These are phyloP conservation scores for Knipowitschia caucasica DNA, from an alignment of 2,797 vertebrate species.

Conservation along the genomic window DNA sequence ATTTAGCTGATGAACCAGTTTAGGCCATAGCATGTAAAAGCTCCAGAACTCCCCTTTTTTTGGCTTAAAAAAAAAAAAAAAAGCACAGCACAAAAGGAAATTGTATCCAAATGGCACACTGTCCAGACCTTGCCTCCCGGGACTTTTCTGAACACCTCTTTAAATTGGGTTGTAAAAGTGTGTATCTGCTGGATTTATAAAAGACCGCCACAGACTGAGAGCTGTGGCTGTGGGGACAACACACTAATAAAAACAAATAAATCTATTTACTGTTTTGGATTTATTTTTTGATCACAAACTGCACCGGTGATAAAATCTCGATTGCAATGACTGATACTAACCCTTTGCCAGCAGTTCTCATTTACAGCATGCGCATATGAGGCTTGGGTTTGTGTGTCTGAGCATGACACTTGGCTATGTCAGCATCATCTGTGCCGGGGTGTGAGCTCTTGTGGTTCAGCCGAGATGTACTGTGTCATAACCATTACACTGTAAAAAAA, in stretches of 20 bases:
- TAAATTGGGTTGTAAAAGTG: slow-evolving; percentile 63
- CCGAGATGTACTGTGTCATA: slow-evolving; percentile 46
- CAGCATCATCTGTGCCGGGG: slow-evolving; percentile 16
- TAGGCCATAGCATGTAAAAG: slow-evolving; percentile 29
- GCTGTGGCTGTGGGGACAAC: slow-evolving; percentile 37
- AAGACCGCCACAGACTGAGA: slow-evolving; percentile 31
- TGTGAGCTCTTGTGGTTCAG: slow-evolving; percentile 23
- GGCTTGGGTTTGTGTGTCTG: slow-evolving; percentile 14
- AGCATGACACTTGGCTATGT: slow-evolving; percentile 26
- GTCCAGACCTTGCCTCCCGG: background rate
- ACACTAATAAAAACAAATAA: slow-evolving; percentile 67
- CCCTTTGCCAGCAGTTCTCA: slow-evolving; percentile 55
- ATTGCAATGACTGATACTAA: slow-evolving; percentile 44
- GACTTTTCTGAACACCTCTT: slow-evolving; percentile 42
- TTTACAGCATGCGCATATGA: slow-evolving; percentile 28
- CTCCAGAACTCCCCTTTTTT: slow-evolving; percentile 24
- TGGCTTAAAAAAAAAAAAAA: slow-evolving; percentile 42
- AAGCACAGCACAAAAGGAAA: slow-evolving; percentile 36
- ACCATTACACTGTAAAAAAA: slow-evolving; percentile 42
- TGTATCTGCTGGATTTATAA: slow-evolving; percentile 53
- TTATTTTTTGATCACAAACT: slow-evolving; percentile 65
- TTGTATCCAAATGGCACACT: slow-evolving; percentile 37
- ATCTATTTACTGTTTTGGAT: slow-evolving; percentile 62
- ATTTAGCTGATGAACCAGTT: slow-evolving; percentile 66
- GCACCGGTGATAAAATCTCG: slow-evolving; percentile 62